Evolutionary conservation across 1,140 invertebrate genomes (phyloP), one percentile per base, ranked within the genome.

Genomic region (Drosophila repleta): DNA sequence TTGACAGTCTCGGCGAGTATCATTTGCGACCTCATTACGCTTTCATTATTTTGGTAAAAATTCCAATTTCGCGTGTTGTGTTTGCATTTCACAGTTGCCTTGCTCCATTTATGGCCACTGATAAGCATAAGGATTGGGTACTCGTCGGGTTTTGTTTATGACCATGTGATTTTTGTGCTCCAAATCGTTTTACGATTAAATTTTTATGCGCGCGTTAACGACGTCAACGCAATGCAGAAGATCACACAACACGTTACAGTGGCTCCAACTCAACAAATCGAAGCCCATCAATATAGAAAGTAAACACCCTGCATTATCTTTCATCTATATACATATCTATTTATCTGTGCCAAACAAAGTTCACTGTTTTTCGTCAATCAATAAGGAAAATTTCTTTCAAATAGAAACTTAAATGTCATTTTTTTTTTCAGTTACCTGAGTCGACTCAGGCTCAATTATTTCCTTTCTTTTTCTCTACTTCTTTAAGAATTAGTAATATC

Each of bases 131-230:
- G 45, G 52, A 41, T 62, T 65, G 13, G 10, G 13, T 17, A 6
- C 11, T 7, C 13, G 17, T 37, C 20, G 53, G 18, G 41, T 49
- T 39, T 35, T 37, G 61, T 74, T 77, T 74, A 77, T 77, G 71
- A 20, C 55, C 65, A 70, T 77, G 71, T 70, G 60, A 65, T 61
- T 74, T 70, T 74, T 53, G 60, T 70, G 64, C 74, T 74, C 55
- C 41, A 74, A 74, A 77, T 74, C 71, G 51, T 60, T 77, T 77
- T 70, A 65, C 66, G 74, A 61, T 58, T 58, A 66, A 56, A 65
- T 65, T 77, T 72, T 77, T 57, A 77, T 58, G 72, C 66, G 7
- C 18, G 37, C 45, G 45, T 74, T 74, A 77, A 77, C 66, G 72
- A 77, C 71, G 45, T 11, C 43, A 37, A 20, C 17, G 43, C 41